Evolutionary conservation across 2,797 vertebrate genomes (phyloP), one percentile per base, ranked within the genome.

Genomic region (Pseudochromis fuscus): DNA sequence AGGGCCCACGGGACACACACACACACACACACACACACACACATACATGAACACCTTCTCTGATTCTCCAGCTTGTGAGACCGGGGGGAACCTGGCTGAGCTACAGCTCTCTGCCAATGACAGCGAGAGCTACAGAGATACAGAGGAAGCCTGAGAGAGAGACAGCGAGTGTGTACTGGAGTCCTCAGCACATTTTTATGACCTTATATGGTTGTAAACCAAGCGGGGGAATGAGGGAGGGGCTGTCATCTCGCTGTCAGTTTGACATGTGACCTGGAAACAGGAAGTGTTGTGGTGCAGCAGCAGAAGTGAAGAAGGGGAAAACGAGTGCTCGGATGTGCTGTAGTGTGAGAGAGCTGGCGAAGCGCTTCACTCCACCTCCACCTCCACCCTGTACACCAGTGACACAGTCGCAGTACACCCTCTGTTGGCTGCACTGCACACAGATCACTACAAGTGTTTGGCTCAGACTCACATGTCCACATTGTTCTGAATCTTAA

Each of bases 191-290:
- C 58, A 19, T 90, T 77, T 87, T 93, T 55, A 83, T 94, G 88
- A 81, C 95, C 95, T 91, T 96, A 94, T 95, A 95, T 94, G 95
- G 95, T 73, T 70, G 90, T 77, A 19, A 8, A 81, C 61, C 65
- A 83, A 21, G 5, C 67, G 4, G 79, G 74, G 78, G 51, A n/a
- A n/a, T n/a, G n/a, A 75, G 86, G 82, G 75, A 71, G 82, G 72
- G 74, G 68, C 63, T 33, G 70, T 65, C 51, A 64, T 55, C 66
- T 85, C 56, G 33, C 75, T 89, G 88, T 89, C 88, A 48, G 82
- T 88, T 91, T 84, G 85, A 76, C 85, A 75, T 89, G 89, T 88
- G 91, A 89, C 87, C 88, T 73, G 60, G 44, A 88, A 93, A 91
- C 93, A 92, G 94, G 94, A 95, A 95, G 89, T 90, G 79, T 66